Base-by-base conservation (phyloP, 2,797 vertebrate species). In the Darevskia mixta region DNA sequence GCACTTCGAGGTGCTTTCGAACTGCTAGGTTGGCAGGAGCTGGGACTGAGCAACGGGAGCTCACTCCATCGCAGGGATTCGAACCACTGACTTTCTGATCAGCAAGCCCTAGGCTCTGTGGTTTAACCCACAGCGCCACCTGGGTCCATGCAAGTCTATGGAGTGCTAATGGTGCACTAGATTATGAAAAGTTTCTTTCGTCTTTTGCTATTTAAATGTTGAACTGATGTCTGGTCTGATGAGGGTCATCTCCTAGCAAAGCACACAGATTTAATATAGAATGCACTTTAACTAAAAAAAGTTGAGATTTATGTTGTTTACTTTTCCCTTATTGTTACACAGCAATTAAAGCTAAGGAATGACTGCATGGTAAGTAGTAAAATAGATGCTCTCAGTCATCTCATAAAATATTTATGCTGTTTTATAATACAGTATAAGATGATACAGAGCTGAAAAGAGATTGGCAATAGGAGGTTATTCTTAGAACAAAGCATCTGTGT, bases 351-450 rank as follows among this genome's bases (percentile, higher is more conserved):
- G 90, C 84, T 92, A 94, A 95, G 90, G 61, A 93, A 92, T 93
- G 93, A 93, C 91, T 95, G 11, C 86, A 90, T 93, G 94, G 86
- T 96, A 95, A 96, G 96, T 95, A 93, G 86, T 94, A 95, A 95
- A 93, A 86, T 89, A 84, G 95, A 96, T 96, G 92, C 94, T 96
- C 95, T 95, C 93, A 95, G 87, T 93, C 88, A 93, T 92, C 95
- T 96, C 94, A 97, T 97, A 93, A 97, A 97, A 97, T 94, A 96
- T 97, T 95, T 90, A 97, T 97, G 91, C 73, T 94, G 88, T 96
- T 96, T 96, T 96, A 94, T 95, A 96, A 96, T 94, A 95, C 82
- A 92, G 83, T 91, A 93, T 95, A 93, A 95, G 90, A 94, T 96
- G 95, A 96, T 95, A 90, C 88, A 95, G 92, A 89, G 92, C 94